Evolutionary conservation across 1,140 invertebrate genomes (phyloP).

Genomic region (Centruroides sculpturatus): DNA sequence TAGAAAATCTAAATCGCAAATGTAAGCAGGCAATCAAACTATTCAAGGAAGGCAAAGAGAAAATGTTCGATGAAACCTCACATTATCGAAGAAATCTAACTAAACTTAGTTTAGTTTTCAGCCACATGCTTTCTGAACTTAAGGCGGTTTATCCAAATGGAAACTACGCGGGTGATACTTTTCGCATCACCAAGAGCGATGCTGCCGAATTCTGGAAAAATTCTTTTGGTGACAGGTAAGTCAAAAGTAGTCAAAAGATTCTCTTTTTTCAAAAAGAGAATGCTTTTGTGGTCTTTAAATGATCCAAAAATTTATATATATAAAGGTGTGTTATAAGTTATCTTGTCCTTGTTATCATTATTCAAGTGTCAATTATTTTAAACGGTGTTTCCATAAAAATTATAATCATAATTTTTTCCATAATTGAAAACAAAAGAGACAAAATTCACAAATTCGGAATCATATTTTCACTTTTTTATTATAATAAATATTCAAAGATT

Average conservation of each 20-base stretch:
- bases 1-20: conserved; percentile 94
- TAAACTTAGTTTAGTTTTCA: conserved; percentile 96
- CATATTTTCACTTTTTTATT: too few species aligned
- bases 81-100: conserved; percentile 90
- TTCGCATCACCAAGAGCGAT: conserved; percentile 97
- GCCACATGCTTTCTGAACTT: conserved; percentile 97
- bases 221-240: conserved; percentile 90
- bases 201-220: conserved; percentile 96
- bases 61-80: conserved; percentile 96
- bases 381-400: too few species aligned
- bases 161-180: conserved; percentile 88
- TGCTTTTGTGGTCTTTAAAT: too few species aligned
- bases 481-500: too few species aligned
- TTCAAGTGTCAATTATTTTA: too few species aligned
- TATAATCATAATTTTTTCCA: too few species aligned
- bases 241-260: not conserved
- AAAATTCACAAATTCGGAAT: too few species aligned
- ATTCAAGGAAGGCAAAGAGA: conserved; percentile 96
- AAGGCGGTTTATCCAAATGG: conserved; percentile 95
- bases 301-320: too few species aligned
- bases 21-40: conserved; percentile 97
- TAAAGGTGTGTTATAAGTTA: too few species aligned
- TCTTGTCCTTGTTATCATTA: too few species aligned
- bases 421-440: too few species aligned
- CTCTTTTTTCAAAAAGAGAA: too few species aligned